Base-by-base conservation (phyloP, 2,797 vertebrate species). In the Falco novaeseelandiae region DNA sequence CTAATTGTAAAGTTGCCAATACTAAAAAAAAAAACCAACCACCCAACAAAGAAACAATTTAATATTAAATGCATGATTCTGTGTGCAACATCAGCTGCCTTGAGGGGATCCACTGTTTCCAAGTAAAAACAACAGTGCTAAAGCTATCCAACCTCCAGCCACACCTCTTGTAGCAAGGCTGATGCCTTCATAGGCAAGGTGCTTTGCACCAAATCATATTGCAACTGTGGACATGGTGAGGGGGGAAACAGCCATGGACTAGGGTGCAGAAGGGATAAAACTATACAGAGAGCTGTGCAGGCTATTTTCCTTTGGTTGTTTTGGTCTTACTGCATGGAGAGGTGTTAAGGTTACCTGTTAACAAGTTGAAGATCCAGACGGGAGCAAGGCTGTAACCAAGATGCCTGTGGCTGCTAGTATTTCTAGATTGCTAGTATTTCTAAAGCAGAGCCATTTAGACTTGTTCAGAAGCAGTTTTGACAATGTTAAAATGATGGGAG, bases 171-270 rank as follows among this genome's bases (percentile, higher is more conserved):
- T 2, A 49, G 70, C 73, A 59, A n/a, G 42, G 63, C 25, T 6
- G 7, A 38, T 38, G 42, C 38, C 66, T 83, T 87, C 63, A 30
- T 13, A 59, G 70, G 25, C 3, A 3, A 16, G 22, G 29, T 1
- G 1, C 34, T 79, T 83, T 18, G 46, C 59, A 85, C 18, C 59
- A 71, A 63, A 63, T 19, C n/a, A 2, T 22, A 32, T 20, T 73
- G 46, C n/a, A 65, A 0, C 19, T 44, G 29, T 38, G 66, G 40
- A 27, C 0, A 0, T 4, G 30, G 34, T 19, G 25, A 34, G 32
- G 49, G 13, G 18, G 36, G 34, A 2, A 6, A 36, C 9, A 20
- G 12, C 32, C 70, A 19, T 1, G 2, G 62, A 51, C 19, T 30
- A 12, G 11, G 14, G 10, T 8, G 15, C 21, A 89, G 38, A 87